These are phyloP conservation scores for Bombylius discolor DNA, from an alignment of 2,888 invertebrate genomes.

Conservation along the genomic window DNA sequence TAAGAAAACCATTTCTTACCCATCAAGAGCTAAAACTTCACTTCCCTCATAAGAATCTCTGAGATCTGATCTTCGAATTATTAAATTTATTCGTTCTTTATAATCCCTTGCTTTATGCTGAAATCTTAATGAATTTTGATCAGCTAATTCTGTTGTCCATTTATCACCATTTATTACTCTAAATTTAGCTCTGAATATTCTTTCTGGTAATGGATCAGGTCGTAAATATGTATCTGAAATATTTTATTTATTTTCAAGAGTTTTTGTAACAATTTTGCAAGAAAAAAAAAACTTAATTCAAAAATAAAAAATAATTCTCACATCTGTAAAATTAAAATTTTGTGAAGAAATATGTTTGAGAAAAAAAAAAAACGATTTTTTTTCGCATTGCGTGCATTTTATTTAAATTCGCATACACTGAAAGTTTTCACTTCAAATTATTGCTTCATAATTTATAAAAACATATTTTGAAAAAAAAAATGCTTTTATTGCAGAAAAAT, in stretches of 20 bases:
- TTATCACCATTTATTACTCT: slow-evolving; percentile 55
- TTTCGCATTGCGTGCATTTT: not conserved
- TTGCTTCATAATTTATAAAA: too few relatives aligned
- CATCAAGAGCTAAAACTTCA: slow-evolving; percentile 74
- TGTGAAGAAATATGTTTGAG: too few relatives aligned
- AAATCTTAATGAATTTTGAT: slow-evolving; percentile 55
- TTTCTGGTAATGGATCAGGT: slow-evolving; percentile 56
- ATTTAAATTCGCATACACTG: too few relatives aligned
- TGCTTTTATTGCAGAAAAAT: too few relatives aligned
- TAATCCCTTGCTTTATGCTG: slow-evolving; percentile 60
- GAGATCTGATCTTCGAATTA: slow-evolving; percentile 60
- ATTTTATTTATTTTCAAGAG: not conserved
- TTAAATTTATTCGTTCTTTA: slow-evolving; percentile 58
- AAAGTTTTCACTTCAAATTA: too few relatives aligned
- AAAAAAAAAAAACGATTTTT: not conserved
- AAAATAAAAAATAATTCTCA: too few relatives aligned
- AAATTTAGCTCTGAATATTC: slow-evolving; percentile 72
- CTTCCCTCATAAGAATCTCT: slow-evolving; percentile 63
- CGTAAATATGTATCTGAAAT: slow-evolving; percentile 32
- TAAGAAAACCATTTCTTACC: slow-evolving; percentile 41
- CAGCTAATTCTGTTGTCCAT: slow-evolving; percentile 53
- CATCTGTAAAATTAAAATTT: too few relatives aligned
- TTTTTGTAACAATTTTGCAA: too few relatives aligned
- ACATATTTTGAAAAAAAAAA: too few relatives aligned
- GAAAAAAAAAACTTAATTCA: too few relatives aligned